Base-by-base conservation (phyloP, 2,888 invertebrate species). In the Nymphalis c-album region DNA sequence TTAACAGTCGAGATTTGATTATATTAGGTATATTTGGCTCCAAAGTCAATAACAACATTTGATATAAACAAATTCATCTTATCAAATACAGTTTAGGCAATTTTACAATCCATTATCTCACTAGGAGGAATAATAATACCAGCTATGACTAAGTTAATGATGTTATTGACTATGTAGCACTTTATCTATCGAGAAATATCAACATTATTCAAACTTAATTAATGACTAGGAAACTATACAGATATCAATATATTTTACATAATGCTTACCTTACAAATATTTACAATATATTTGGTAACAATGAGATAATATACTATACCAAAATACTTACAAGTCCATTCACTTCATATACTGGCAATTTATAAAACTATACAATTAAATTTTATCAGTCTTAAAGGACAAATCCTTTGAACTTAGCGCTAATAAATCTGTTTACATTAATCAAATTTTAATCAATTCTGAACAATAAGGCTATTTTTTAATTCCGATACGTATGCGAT, bases 221-320 rank as follows among this genome's bases (percentile, higher is more conserved):
- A 91, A 90, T 92, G 91, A 92, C 91, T 92, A 92, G 91, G 88
- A 83, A 84, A 80, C 86, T 90, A 88, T 86, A 87, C 84, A 90
- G 80, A 83, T 81, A 77, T 80, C 77, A 78, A 77, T 77, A 13
- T 40, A 80, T 70, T 70, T 83, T 81, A 80, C 80, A 84, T 80
- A 82, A 80, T 82, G 78, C 78, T 75, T 80, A 74, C 77, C 13
- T 78, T 83, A 83, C 82, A 77, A 79, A 77, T 88, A 86, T 88
- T 81, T 89, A 92, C 88, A 89, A 88, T 85, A 90, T 89, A 91
- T 92, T 92, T 92, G 92, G 92, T 92, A 92, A 92, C 92, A 91
- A 84, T 90, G 91, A 90, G 90, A 91, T 86, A 86, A 78, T 73
- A 78, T 75, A 73, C 84, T 86, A 87, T 91, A 90, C 82, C 86